These are phyloP conservation scores for Chrysoperla carnea DNA, from an alignment of 1,140 invertebrate genomes.

Conservation along the genomic window DNA sequence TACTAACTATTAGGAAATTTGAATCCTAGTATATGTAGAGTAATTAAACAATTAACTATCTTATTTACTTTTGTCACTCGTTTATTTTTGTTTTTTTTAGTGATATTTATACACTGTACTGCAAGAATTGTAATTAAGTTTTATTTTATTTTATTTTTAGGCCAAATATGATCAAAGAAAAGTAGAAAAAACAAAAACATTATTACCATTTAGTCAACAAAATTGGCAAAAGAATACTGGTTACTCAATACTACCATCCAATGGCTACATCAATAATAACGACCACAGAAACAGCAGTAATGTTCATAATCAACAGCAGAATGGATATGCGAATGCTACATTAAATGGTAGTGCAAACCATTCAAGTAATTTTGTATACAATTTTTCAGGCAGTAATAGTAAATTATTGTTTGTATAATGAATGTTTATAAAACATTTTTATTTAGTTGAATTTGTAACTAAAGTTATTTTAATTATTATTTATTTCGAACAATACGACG, in stretches of 20 bases:
- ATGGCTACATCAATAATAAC: slow-evolving; percentile 15
- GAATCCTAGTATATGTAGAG: no score
- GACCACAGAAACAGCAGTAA: slow-evolving; percentile 8
- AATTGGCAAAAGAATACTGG: slow-evolving; percentile 16
- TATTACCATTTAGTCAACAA: slow-evolving; percentile 30
- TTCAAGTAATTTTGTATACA: slow-evolving; percentile 6
- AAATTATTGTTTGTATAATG: slow-evolving; percentile 12
- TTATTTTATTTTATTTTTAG: slow-evolving; percentile 23
- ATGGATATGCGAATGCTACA: slow-evolving; percentile 4
- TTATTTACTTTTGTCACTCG: no score
- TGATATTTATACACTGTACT: no score
- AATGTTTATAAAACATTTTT: no score
- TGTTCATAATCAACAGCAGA: slow-evolving; percentile 3
- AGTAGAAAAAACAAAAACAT: slow-evolving; percentile 27
- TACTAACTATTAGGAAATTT: no score
- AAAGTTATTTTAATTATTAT: no score
- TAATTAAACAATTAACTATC: no score
- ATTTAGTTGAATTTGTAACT: no score
- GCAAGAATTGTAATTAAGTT: no score
- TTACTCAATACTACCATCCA: slow-evolving; percentile 9
- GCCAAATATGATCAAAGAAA: slow-evolving; percentile 54
- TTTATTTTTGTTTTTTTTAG: no score
- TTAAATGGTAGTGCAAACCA: background rate
- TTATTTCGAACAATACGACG: no score
- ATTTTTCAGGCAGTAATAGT: slow-evolving; percentile 7